Base-by-base conservation (phyloP, 2,797 vertebrate species). In the Pagetopsis macropterus region DNA sequence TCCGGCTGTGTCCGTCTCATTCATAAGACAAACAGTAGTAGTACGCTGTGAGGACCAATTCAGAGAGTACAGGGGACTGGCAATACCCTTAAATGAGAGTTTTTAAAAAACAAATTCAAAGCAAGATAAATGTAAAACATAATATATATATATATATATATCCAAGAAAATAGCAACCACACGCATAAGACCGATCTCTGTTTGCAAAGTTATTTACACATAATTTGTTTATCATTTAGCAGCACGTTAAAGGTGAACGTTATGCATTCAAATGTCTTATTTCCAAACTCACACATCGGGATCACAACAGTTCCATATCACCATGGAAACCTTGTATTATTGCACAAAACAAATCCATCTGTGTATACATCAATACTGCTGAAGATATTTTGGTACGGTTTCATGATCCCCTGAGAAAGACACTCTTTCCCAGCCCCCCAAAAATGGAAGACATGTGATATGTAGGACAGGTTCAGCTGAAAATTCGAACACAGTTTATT, bases 281-380 rank as follows among this genome's bases (percentile, higher is more conserved):
- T 16, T 17, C 17, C n/a, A 56, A 44, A 61, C 11, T 33, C 58
- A 10, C 55, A 9, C 14, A 14, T 75, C 66, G 51, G 11, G 17
- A 75, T 58, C 40, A 52, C 70, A 72, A 17, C 7, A 63, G 65
- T 80, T 61, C 65, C 55, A 68, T 58, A 58, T 27, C 63, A 62
- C 16, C 46, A 51, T 63, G 21, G 52, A 12, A 73, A 64, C 55
- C 49, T 64, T 74, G 31, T 55, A 27, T 27, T 27, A 61, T 13
- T 51, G 56, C 63, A 69, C 65, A 63, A 81, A 82, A 84, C 75
- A 82, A 88, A 84, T 79, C 73, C 83, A 79, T 85, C 72, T 75
- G 72, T 71, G 70, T 43, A 79, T 77, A 84, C 81, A 84, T 64
- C 78, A 79, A 75, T 75, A 64, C 65, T 23, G 61, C 78, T 33